Base-by-base conservation (phyloP, 2,113 vertebrate species). In the Labeo rohita region DNA sequence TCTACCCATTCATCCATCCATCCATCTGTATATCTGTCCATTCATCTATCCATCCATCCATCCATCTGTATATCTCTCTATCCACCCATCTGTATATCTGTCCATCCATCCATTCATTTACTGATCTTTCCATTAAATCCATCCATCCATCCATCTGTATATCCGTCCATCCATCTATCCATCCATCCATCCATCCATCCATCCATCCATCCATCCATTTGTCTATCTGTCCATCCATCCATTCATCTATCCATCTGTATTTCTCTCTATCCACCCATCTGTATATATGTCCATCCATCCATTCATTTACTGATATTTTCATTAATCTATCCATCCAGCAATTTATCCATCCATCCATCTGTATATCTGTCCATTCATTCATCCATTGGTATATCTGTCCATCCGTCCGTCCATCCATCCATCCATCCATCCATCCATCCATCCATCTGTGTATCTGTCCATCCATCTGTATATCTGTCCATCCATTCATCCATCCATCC, bases 161-260 rank as follows among this genome's bases (percentile, higher is more conserved):
- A 2, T 39, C 0, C 0, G 16, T 45, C 3, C 3, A n/a, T 74
- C 18, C 0, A 6, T 21, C 43, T 4, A 13, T 6, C 21, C 0
- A 50, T 28, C 39, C 0, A 47, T 47, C 18, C 0, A n/a, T 36
- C 2, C 0, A 21, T 16, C 12, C 8, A 72, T 43, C 2, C 8
- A 3, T 50, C 9, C 1, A 2, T 75, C 12, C 0, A 23, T 23
- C 43, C 4, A 47, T 4, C 39, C 0, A n/a, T 72, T 4, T 39
- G 39, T 39, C 0, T 8, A 18, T 72, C 15, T 9, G 1, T 18
- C 12, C 5, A 16, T 39, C 12, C 2, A 8, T 18, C 15, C 0
- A 8, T 39, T 0, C 1, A 9, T 45, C 39, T 0, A 21, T 73
- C 18, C 16, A n/a, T 73, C 4, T 73, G 0, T 50, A 2, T 2